Evolutionary conservation across 2,888 invertebrate genomes (phyloP).

Genomic region (Catocala fraxini): DNA sequence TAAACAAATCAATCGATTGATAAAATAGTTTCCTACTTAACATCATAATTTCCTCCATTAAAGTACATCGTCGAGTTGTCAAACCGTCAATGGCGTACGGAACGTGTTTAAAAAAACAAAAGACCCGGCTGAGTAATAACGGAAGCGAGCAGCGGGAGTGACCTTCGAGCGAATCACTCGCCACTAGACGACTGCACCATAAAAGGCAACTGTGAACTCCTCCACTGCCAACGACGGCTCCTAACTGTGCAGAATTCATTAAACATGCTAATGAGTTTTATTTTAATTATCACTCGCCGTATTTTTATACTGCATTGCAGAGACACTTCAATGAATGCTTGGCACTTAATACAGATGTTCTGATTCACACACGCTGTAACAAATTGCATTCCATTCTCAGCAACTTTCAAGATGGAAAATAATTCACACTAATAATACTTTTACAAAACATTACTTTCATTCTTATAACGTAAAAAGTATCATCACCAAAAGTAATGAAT

Average conservation of each 20-base stretch:
- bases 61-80: slow-evolving; percentile 21
- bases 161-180: slow-evolving; percentile 73
- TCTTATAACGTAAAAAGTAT: slow-evolving; percentile 13
- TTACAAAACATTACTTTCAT: neutral
- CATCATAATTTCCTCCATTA: slow-evolving; percentile 20
- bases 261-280: slow-evolving; percentile 12
- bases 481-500: slow-evolving; percentile 37
- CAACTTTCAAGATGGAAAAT: neutral
- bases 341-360: neutral
- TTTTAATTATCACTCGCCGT: slow-evolving; percentile 13
- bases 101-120: slow-evolving; percentile 55
- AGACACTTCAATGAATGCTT: slow-evolving; percentile 3
- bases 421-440: neutral
- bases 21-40: slow-evolving; percentile 12
- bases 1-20: neutral
- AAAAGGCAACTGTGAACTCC: slow-evolving; percentile 60
- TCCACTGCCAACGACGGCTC: slow-evolving; percentile 18
- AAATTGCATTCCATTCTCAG: neutral
- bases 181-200: slow-evolving; percentile 57
- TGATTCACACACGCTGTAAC: neutral
- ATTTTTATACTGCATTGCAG: slow-evolving; percentile 4
- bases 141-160: slow-evolving; percentile 71
- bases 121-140: slow-evolving; percentile 53
- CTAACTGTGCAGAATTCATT: slow-evolving; percentile 23
- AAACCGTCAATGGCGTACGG: slow-evolving; percentile 31